Percentiles rank a stretch among this genome's conserved stretches.
phyloP scores from a whole-genome alignment of 1,140 invertebrate genomes.

The Propsilocerus akamusi region DNA sequence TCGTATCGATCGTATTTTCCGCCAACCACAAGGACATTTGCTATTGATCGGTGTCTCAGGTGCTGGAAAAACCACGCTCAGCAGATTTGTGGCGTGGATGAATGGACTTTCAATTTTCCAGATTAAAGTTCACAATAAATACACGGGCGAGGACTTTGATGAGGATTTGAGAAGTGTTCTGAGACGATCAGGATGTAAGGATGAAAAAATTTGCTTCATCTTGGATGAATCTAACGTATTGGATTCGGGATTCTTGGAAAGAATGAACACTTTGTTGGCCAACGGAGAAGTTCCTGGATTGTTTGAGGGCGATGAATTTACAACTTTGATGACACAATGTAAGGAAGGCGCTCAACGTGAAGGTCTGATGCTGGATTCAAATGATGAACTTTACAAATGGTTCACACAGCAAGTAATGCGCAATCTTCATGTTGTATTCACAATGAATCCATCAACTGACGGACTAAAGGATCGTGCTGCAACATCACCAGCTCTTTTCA shows the following conservation, averaged over 20 bases:
- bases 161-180: constrained; percentile 91
- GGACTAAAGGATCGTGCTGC: constrained; percentile 95
- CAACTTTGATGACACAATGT: constrained; percentile 97
- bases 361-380: constrained; percentile 95
- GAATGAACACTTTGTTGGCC: constrained; percentile 97
- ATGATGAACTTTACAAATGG: constrained; percentile 96
- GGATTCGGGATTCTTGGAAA: constrained; percentile 94
- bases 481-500: constrained; percentile 97
- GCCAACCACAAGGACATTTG: constrained; percentile 95
- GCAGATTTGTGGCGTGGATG: constrained; percentile 99
- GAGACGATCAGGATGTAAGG: constrained; percentile 86
- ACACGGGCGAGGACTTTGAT: constrained; percentile 96
- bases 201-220: constrained; percentile 98
- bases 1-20: constrained; percentile 95
- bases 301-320: constrained; percentile 92
- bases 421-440: constrained; percentile 98
- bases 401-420: constrained; percentile 96
- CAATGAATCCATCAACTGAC: constrained; percentile 98
- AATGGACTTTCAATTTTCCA: constrained; percentile 97
- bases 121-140: constrained; percentile 98
- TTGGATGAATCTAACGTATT: constrained; percentile 98
- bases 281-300: constrained; percentile 90
- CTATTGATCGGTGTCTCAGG: constrained; percentile 94
- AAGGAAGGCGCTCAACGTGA: constrained; percentile 97
- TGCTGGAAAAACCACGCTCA: constrained; percentile 96